Evolutionary conservation across 2,113 vertebrate genomes (phyloP), one percentile per base, ranked within the genome.

Genomic region (Poicephalus meyeri): DNA sequence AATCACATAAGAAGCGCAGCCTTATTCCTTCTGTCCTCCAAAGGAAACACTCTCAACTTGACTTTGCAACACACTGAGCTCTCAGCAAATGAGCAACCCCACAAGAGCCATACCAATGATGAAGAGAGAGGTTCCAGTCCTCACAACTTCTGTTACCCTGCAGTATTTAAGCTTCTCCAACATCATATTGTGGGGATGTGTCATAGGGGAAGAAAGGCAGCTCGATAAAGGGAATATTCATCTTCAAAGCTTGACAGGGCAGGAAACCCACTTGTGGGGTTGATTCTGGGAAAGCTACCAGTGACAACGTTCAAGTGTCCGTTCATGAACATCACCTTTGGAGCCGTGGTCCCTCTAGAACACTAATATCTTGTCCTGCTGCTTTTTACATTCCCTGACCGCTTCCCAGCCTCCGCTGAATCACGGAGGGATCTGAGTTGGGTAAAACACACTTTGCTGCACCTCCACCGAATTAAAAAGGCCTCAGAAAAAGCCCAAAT

Each of bases 41-140:
- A 44, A 64, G 28, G 24, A 44, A 24, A n/a, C 0, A 13, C 29
- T 50, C 53, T 19, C 31, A 17, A 28, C 20, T 52, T 47, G 26
- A 3, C 42, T 70, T 66, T 8, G 24, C 9, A 33, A 58, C 50
- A 47, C 2, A 2, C 33, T 58, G 44, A 50, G 4, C 4, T 44
- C 14, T 2, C 0, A 19, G 0, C 0, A 33, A 55, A 80, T 15
- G n/a, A 16, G 29, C 37, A 42, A 13, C 11, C 15, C 21, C 50
- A 25, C 20, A 53, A 28, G 24, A 37, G n/a, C 13, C 56, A 35
- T 58, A 24, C 33, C 4, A 10, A 24, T 16, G 56, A 58, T 7
- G 21, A 35, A 15, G 13, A 58, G 56, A 10, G 13, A 21, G 13
- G 21, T 80, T 41, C 80, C 68, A 25, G 24, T 13, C 72, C 72